Evolutionary conservation across 2,113 vertebrate genomes (phyloP).

Genomic region (Coracopsis vasa): DNA sequence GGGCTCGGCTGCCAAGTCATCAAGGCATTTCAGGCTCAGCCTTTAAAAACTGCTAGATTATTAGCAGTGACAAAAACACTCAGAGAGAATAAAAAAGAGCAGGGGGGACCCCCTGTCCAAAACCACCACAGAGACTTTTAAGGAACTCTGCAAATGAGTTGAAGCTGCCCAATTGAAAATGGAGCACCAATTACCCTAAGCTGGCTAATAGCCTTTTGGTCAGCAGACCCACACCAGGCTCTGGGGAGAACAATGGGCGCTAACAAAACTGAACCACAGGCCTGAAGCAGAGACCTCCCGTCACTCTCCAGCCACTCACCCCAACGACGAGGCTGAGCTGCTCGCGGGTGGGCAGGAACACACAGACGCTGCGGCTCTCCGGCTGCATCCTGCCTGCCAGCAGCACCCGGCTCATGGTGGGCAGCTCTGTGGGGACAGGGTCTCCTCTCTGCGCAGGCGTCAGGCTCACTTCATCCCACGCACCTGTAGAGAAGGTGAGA

Average conservation of each 20-base stretch:
- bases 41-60: neutral
- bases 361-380: slow-evolving; percentile 79
- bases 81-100: neutral
- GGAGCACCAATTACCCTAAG: neutral
- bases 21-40: neutral
- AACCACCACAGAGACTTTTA: neutral
- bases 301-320: slow-evolving; percentile 66
- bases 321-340: slow-evolving; percentile 80
- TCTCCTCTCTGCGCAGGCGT: neutral
- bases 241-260: neutral
- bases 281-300: fast-evolving
- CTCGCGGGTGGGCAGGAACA: slow-evolving; percentile 84
- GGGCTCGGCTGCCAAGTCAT: neutral
- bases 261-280: neutral
- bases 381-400: slow-evolving; percentile 34
- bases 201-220: neutral
- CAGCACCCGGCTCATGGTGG: slow-evolving; percentile 47
- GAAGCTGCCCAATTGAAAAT: neutral
- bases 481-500: slow-evolving; percentile 15
- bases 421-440: neutral
- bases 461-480: slow-evolving; percentile 34
- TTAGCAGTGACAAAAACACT: neutral
- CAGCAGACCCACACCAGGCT: neutral
- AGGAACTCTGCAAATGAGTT: neutral
- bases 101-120: neutral